phyloP scores from a whole-genome alignment of 2,113 vertebrate genomes.

The Electrona antarctica region DNA sequence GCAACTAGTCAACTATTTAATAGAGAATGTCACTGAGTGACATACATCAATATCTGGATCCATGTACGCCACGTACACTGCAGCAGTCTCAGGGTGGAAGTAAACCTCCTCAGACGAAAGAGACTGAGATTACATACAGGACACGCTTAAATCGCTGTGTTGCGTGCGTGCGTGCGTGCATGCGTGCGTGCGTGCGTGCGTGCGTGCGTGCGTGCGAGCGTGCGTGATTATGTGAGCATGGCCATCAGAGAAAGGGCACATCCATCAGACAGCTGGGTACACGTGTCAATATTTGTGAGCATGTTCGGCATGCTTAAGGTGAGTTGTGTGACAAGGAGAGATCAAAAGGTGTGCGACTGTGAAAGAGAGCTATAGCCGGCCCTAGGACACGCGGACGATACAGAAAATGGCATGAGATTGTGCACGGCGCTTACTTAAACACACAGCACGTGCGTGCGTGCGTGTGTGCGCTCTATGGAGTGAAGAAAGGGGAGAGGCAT shows the following conservation, averaged over 20 bases:
- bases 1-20: too few relatives aligned
- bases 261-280: slow-evolving; percentile 53
- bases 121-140: too few relatives aligned
- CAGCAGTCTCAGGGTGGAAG: too few relatives aligned
- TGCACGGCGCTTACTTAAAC: not conserved
- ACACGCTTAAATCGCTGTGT: too few relatives aligned
- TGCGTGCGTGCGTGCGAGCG: not conserved
- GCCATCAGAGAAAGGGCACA: slow-evolving; percentile 23
- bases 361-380: not conserved
- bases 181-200: not conserved
- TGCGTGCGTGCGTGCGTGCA: not conserved
- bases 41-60: too few relatives aligned
- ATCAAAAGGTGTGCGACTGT: slow-evolving; percentile 23
- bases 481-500: slow-evolving; percentile 18
- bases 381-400: not conserved
- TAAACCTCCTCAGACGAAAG: too few relatives aligned
- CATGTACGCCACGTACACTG: too few relatives aligned
- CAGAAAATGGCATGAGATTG: slow-evolving; percentile 9
- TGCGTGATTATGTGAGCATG: not conserved
- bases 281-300: slow-evolving; percentile 53
- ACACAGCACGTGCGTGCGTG: not conserved
- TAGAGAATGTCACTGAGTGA: too few relatives aligned
- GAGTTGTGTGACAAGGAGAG: slow-evolving; percentile 42
- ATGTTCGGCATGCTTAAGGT: slow-evolving; percentile 7
- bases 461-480: not conserved